Base-by-base conservation (phyloP, 2,113 vertebrate species). In the Orcinus orca region DNA sequence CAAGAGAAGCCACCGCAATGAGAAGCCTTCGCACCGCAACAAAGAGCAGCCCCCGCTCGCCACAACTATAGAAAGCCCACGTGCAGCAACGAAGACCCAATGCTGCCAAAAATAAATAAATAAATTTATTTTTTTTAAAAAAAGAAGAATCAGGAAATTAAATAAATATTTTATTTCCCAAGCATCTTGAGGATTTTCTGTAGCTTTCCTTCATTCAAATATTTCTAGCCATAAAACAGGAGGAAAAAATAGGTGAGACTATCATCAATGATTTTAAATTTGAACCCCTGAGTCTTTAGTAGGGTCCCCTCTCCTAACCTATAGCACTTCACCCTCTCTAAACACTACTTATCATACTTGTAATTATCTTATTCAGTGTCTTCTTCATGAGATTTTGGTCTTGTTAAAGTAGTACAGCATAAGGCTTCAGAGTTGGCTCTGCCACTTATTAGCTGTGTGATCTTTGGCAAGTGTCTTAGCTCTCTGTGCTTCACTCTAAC, bases 171-270 rank as follows among this genome's bases (percentile, higher is more conserved):
- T 83, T 73, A 67, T 74, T 93, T 74, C 62, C 63, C 25, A 90
- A 77, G 18, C 23, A 93, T 86, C 84, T 90, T 82, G 33, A 81
- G 63, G 60, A 77, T 70, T 96, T 94, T 81, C 79, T 65, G 21
- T 44, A 94, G 73, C 60, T 92, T 92, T 74, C 6, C 63, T 86
- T 92, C 26, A n/a, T 82, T 89, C 0, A 2, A 68, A 38, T 77
- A 63, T 71, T 82, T 85, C 58, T 77, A 67, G 44, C 10, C 26
- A 67, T 26, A 96, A 79, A 82, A 53, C 1, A 47, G 25, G 36
- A 74, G 12, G 36, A 6, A 63, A 84, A 89, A 73, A 44, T 5
- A 60, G 20, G 11, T 25, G 11, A 90, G 31, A 73, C 25, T 58
- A 84, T 36, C 62, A 67, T 33, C 5, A 58, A 23, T 47, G 67